Base-by-base conservation (phyloP, 2,113 vertebrate genomes). In the Scalopus aquaticus region DNA sequence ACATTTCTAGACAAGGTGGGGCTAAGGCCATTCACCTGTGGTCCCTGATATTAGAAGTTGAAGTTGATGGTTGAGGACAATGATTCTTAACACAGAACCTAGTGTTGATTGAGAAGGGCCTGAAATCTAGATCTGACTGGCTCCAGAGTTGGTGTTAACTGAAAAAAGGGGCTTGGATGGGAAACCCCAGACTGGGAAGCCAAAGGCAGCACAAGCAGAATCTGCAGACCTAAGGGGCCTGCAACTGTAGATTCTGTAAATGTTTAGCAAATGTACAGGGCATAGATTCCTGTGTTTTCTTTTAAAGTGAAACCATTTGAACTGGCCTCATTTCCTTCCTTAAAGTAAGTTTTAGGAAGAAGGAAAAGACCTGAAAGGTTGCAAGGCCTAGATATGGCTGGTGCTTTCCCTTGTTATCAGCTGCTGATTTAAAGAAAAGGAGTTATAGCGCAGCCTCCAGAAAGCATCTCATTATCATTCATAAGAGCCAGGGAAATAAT, bases 301-400 rank as follows among this genome's bases (percentile, higher is more conserved):
- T 91, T 81, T 88, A 84, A 91, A 80, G 77, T 80, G 65, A 95
- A 96, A 91, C 54, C 83, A 93, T 64, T 60, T 91, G 90, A 94
- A 80, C 26, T 0, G 0, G 67, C 76, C 42, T 93, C 42, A 73
- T 93, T 90, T 93, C 87, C 80, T 93, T 42, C 80, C 49, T 15
- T 54, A 95, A 74, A 94, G 46, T 90, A 94, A 81, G 65, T 79
- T 91, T 91, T 56, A 58, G 42, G 24, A 37, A 70, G 10, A 5
- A 13, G 51, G 60, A 73, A 67, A 32, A 64, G 26, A 72, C 54
- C 22, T 28, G 39, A 91, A 28, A 73, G n/a, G 46, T 51, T 76
- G 13, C 28, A 65, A 69, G 39, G 42, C 81, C 56, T 35, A 67
- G 72, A 89, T 92, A 46, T 0, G 19, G 6, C 44, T 70, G 12